Percentiles rank a stretch among this genome's conserved stretches.
Evolutionary conservation across 1,140 invertebrate species (phyloP).

Genomic region (Brachionus angularis): DNA sequence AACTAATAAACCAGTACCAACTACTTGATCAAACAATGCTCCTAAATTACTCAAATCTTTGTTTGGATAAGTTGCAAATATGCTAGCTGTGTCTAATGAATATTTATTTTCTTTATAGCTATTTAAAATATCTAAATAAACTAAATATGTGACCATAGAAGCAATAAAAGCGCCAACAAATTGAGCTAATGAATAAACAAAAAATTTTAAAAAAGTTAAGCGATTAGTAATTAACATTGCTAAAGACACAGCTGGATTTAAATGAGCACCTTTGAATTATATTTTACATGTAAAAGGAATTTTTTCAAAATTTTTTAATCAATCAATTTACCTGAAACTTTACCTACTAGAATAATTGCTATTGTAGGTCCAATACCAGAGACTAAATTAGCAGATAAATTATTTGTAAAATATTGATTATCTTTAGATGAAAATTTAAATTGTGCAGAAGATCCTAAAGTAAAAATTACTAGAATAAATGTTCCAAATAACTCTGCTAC

Average conservation of each 20-base stretch:
- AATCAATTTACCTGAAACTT: conserved; percentile 40
- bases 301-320: not conserved
- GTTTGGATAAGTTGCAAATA: conserved; percentile 35
- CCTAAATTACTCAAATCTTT: not conserved
- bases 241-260: conserved; percentile 46
- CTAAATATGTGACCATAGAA: not conserved
- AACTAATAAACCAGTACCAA: conserved; percentile 29
- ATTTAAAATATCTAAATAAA: conserved; percentile 6
- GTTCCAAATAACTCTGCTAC: conserved; percentile 32
- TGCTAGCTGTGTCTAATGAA: conserved; percentile 2
- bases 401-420: not conserved
- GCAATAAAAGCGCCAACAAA: conserved; percentile 38
- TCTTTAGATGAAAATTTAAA: conserved; percentile 6
- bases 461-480: conserved; percentile 10
- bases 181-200: conserved; percentile 17
- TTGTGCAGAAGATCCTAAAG: not conserved
- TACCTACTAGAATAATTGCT: conserved; percentile 9
- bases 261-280: conserved; percentile 7
- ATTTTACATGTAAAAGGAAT: not conserved
- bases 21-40: conserved; percentile 30
- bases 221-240: conserved; percentile 47
- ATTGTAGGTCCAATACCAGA: not conserved
- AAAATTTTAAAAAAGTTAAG: conserved; percentile 46
- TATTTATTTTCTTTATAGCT: not conserved
- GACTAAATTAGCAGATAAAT: not conserved